phyloP scores from a whole-genome alignment of 2,888 invertebrate genomes.

The Trichogramma dendrolimi region DNA sequence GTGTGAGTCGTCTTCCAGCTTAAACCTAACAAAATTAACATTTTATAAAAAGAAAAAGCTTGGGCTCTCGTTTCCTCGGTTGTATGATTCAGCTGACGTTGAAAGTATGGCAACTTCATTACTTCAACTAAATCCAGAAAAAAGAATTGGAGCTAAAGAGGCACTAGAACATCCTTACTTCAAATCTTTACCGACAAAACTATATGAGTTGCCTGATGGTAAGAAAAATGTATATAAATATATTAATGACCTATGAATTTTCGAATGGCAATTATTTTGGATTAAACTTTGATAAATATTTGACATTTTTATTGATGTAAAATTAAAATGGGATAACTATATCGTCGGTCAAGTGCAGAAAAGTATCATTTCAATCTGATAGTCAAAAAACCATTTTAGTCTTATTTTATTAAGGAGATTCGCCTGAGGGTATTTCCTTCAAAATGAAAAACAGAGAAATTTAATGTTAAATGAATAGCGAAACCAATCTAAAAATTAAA shows the following conservation, averaged over 20 bases:
- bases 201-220: constrained; percentile 92
- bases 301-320: not conserved
- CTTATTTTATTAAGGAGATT: too few relatives aligned
- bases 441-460: too few relatives aligned
- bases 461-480: too few relatives aligned
- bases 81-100: constrained; percentile 82
- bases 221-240: constrained; percentile 43
- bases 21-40: constrained; percentile 73
- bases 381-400: too few relatives aligned
- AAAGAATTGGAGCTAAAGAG: constrained; percentile 80
- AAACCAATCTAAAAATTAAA: too few relatives aligned
- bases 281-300: not conserved
- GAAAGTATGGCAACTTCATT: constrained; percentile 82
- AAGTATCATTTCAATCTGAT: too few relatives aligned
- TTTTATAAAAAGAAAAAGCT: constrained; percentile 72
- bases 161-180: constrained; percentile 91
- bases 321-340: too few relatives aligned
- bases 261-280: not conserved
- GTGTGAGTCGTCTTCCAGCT: constrained; percentile 81
- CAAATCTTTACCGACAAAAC: constrained; percentile 79
- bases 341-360: too few relatives aligned
- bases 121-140: constrained; percentile 80
- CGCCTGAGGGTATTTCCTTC: too few relatives aligned
- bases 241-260: not conserved
- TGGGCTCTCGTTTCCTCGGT: constrained; percentile 82